Base-by-base conservation (phyloP, 2,888 invertebrate species). In the Euplexia lucipara region DNA sequence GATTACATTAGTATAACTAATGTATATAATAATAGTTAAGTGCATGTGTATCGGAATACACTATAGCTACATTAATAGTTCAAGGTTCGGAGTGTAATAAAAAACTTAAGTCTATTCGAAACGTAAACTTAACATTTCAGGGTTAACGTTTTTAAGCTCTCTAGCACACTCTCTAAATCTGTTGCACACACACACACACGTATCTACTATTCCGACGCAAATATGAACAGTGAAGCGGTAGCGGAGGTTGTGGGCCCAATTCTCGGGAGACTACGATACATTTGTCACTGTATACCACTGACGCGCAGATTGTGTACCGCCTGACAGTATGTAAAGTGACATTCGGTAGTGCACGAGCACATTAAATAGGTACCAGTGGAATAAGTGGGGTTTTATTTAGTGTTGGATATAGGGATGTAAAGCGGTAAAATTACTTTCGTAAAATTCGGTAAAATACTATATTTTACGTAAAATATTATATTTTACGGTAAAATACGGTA, bases 241-340 rank as follows among this genome's bases (percentile, higher is more conserved):
- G n/a, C 12, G 8, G 44, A 41, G 47, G 53, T 60, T 52, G 51
- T 39, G n/a, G 39, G 42, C 71, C 45, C 47, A 61, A 71, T 57
- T 64, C 67, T 42, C 48, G n/a, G 26, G 41, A 47, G 60, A 42
- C 22, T 35, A 64, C 44, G 62, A 59, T 64, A 80, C 58, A 77
- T 80, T 77, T 67, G 58, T 59, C 63, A 77, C 52, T 57, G 63
- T 67, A 47, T 22, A 26, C 58, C 37, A 20, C 1, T 22, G 44
- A 26, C 56, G 49, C 61, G 16, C 26, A 48, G 49, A 79, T 63
- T 66, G 58, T 48, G 12, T 44, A 37, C 34, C n/a, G 30, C 4
- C 32, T 54, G 60, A 64, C 37, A 42, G 18, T 2, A n/a, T n/a
- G n/a, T n/a, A 34, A 53, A 35, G 42, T 44, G 60, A 51, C 57